Base-by-base conservation (phyloP, 1,140 invertebrate genomes). In the Caerostris extrusa region DNA sequence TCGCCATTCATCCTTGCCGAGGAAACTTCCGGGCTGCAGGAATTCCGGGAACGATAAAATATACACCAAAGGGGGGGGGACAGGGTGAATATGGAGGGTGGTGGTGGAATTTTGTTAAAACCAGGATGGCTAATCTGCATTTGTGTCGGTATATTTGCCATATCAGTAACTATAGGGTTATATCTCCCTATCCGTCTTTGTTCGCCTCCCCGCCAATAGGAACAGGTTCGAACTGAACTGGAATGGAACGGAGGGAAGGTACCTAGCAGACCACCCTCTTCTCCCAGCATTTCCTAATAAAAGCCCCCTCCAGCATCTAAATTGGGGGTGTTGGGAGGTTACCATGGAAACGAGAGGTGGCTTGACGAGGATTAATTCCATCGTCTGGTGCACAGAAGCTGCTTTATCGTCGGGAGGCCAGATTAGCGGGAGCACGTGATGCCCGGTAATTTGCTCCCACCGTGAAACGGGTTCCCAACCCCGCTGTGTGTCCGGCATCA, bases 291-390 rank as follows among this genome's bases (percentile, higher is more conserved):
- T 81, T 92, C 60, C 90, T 85, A 85, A 92, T 91, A 91, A 91
- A 91, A 91, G 69, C 71, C 77, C 60, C 57, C 86, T 64, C 17
- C 55, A 85, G 82, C 50, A 71, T 50, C n/a, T 71, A 60, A 82
- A 56, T 50, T 57, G 86, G 34, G 60, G 77, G 34, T n/a, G 57
- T 34, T 92, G 60, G 81, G 81, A 64, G 83, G 91, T 93, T 55
- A 61, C 67, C 83, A 93, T 93, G 83, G 91, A 10, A 93, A 93
- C 91, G 17, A 57, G 90, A 92, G 90, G 90, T 92, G 83, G 91
- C 91, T 93, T 93, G 91, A 93, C 64, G 91, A 93, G 91, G 91
- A 93, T 93, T 93, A 93, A 93, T 93, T 93, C 91, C 83, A 93
- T 93, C 83, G 91, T 87, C 83, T 87, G 91, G 91, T 61, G 81